A percentile compares a stretch with the other conserved stretches of the same genome.
Evolutionary conservation across 2,888 invertebrate genomes (phyloP).

Genomic region (Pseudanteris insignis): DNA sequence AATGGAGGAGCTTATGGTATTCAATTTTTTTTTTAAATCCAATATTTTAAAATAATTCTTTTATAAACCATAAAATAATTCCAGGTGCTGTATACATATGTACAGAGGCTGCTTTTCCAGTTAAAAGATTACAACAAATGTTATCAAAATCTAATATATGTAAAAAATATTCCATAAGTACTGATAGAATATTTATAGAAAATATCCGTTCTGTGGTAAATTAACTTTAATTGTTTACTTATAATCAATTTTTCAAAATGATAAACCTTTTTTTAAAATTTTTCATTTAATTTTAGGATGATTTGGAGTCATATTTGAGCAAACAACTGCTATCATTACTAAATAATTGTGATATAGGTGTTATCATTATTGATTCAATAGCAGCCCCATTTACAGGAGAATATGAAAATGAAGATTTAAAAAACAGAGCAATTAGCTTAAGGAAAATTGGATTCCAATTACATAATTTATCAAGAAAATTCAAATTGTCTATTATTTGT

Average conservation of each 20-base stretch:
- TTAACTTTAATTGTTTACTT: slow-evolving; percentile 3
- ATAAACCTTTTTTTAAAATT: background rate
- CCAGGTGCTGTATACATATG: slow-evolving; percentile 74
- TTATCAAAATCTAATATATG: slow-evolving; percentile 61
- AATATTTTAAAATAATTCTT: no score
- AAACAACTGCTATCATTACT: slow-evolving; percentile 70
- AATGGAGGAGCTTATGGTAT: slow-evolving; percentile 70
- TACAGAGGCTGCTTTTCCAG: slow-evolving; percentile 82
- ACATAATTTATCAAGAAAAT: slow-evolving; percentile 69
- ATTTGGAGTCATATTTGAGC: slow-evolving; percentile 69
- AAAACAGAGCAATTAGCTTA: slow-evolving; percentile 70
- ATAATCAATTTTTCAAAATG: slow-evolving; percentile 4
- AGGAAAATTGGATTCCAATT: slow-evolving; percentile 70
- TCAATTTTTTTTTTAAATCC: background rate
- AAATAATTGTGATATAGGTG: slow-evolving; percentile 68
- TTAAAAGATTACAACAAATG: slow-evolving; percentile 73
- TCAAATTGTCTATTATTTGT: slow-evolving; percentile 73
- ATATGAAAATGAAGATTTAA: slow-evolving; percentile 68
- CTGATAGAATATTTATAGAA: slow-evolving; percentile 74
- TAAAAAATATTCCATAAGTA: slow-evolving; percentile 59
- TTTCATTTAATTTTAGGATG: slow-evolving; percentile 64
- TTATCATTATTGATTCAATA: slow-evolving; percentile 79
- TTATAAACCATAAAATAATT: slow-evolving; percentile 5
- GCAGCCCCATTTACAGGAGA: slow-evolving; percentile 75
- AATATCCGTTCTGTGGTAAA: slow-evolving; percentile 69